Conservation (phyloP, 2,888 invertebrate species). For the Eudemis profundana region DNA sequence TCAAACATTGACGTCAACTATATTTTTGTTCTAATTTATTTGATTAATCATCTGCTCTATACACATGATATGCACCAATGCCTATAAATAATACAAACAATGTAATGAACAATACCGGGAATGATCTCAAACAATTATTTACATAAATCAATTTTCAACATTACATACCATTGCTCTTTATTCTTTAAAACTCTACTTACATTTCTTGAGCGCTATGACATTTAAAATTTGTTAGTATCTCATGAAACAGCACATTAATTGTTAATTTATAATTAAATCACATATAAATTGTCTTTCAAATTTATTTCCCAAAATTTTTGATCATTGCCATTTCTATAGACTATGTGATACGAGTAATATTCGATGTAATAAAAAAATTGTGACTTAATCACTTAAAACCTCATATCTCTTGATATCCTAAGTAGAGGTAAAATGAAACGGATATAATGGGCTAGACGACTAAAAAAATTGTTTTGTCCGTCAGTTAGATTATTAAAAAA, state of each 20-base stretch:
- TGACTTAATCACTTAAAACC: constrained; percentile 7
- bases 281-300: constrained; percentile 13
- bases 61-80: constrained; percentile 86
- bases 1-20: constrained; percentile 71
- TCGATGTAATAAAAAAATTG: constrained; percentile 29
- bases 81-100: constrained; percentile 83
- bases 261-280: constrained; percentile 26
- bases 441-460: no score
- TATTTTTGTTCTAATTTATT: constrained; percentile 82
- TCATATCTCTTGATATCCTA: not conserved
- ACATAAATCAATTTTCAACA: constrained; percentile 59
- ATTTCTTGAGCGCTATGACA: constrained; percentile 65
- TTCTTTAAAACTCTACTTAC: constrained; percentile 59
- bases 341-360: constrained; percentile 11
- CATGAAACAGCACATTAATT: constrained; percentile 28
- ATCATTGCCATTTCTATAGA: constrained; percentile 1
- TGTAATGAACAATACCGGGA: constrained; percentile 70
- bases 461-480: no score
- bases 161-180: constrained; percentile 68
- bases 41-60: constrained; percentile 84
- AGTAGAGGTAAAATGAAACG: not conserved
- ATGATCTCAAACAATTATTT: constrained; percentile 75
- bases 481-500: no score
- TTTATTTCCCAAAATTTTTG: not conserved
- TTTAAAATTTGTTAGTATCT: constrained; percentile 35